These are phyloP conservation scores for Xestia sexstrigata DNA, from an alignment of 2,888 invertebrate species.

Conservation along the genomic window DNA sequence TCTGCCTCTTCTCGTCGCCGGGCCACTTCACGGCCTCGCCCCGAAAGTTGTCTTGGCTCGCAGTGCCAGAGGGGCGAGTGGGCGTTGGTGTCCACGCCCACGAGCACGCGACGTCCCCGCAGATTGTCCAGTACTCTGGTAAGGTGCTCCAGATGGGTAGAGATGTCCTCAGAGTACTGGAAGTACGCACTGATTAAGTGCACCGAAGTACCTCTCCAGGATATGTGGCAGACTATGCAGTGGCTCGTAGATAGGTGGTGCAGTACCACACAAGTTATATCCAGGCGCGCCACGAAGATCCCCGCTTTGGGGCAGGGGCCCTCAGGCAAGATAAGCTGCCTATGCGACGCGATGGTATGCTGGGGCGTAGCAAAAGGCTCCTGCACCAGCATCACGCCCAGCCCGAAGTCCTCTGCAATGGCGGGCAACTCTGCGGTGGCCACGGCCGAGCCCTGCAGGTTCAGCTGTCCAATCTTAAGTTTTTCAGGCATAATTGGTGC, in stretches of 20 bases:
- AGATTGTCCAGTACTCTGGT: slow-evolving; percentile 42
- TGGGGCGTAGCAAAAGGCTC: slow-evolving; percentile 54
- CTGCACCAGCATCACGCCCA: slow-evolving; percentile 65
- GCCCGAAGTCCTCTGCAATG: slow-evolving; percentile 37
- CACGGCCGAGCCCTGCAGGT: slow-evolving; percentile 51
- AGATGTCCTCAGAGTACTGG: too few relatives aligned
- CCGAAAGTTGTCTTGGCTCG: too few relatives aligned
- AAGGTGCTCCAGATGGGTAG: slow-evolving; percentile 31
- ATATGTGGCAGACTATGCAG: slow-evolving; percentile 10
- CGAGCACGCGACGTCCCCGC: slow-evolving; percentile 22
- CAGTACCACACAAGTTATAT: not conserved
- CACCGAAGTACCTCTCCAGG: not conserved
- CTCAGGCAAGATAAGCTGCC: not conserved
- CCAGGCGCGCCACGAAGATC: not conserved
- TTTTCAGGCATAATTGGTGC: slow-evolving; percentile 28
- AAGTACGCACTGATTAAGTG: too few relatives aligned
- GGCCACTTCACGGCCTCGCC: too few relatives aligned
- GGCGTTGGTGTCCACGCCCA: too few relatives aligned
- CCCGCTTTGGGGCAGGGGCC: not conserved
- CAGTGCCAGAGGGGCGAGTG: too few relatives aligned
- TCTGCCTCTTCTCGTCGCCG: too few relatives aligned
- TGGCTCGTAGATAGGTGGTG: not conserved
- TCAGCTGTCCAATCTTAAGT: slow-evolving; percentile 57
- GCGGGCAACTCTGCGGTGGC: slow-evolving; percentile 60
- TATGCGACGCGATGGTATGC: not conserved